A percentile compares a stretch with the other conserved stretches of the same genome.
Evolutionary conservation across 2,113 vertebrate species (phyloP).

Genomic region (Paedocypris sp.): DNA sequence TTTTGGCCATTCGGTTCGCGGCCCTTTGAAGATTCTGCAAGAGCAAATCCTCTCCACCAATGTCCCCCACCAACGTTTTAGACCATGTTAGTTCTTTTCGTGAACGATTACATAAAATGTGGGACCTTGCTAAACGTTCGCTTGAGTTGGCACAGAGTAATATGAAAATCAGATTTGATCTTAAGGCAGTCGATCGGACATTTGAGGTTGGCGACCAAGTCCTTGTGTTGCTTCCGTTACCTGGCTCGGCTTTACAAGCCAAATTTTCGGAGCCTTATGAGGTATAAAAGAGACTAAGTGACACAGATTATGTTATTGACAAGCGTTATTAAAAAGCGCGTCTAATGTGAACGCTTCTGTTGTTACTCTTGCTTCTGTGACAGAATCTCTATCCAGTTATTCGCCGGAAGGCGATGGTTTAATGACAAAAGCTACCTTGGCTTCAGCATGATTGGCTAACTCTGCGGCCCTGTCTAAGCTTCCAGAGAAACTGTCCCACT

Average conservation of each 20-base stretch:
- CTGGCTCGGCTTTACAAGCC: not conserved
- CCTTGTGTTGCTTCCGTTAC: not conserved
- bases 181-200: not conserved
- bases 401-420: not conserved
- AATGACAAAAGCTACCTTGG: not conserved
- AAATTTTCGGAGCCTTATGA: not conserved
- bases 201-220: not conserved
- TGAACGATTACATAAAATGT: not conserved
- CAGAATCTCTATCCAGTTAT: not conserved
- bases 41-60: not conserved
- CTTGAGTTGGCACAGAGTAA: not conserved
- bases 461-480: not conserved
- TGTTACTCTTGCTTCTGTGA: not conserved
- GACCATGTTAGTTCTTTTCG: not conserved
- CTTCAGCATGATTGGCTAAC: not conserved
- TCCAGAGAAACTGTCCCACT: not conserved
- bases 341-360: not conserved
- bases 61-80: not conserved
- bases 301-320: not conserved
- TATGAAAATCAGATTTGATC: not conserved
- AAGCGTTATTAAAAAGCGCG: not conserved
- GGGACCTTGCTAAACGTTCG: not conserved
- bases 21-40: not conserved
- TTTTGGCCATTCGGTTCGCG: not conserved
- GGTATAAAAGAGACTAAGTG: not conserved